Evolutionary conservation across 2,888 invertebrate species (phyloP), one percentile per base, ranked within the genome.

Genomic region (Hydroisotoma schaefferi): DNA sequence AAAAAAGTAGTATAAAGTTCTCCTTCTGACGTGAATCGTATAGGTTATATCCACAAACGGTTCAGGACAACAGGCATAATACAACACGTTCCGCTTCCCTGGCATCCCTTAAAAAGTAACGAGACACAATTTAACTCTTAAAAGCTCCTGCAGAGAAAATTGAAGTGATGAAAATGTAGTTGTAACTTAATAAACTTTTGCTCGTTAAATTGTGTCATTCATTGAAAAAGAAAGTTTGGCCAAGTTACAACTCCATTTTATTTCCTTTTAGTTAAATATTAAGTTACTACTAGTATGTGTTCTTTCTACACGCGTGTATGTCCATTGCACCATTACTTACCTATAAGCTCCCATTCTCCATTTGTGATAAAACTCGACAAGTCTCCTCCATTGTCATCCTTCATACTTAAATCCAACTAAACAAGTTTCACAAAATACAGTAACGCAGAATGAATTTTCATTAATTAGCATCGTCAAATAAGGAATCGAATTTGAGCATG

Each of bases 281-380:
- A n/a, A n/a, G n/a, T n/a, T n/a, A n/a, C n/a, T n/a, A n/a, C n/a
- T n/a, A n/a, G n/a, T n/a, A n/a, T n/a, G n/a, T n/a, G n/a, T n/a
- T n/a, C n/a, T n/a, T n/a, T n/a, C n/a, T n/a, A n/a, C n/a, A n/a
- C n/a, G n/a, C n/a, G n/a, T n/a, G n/a, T n/a, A n/a, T n/a, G n/a
- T n/a, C n/a, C n/a, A n/a, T n/a, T n/a, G n/a, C n/a, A n/a, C n/a
- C n/a, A n/a, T n/a, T n/a, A 2, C 87, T 86, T 81, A 94, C 97
- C 95, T 82, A 98, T 87, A 77, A 99, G 85, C 81, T 95, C 93
- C 97, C 98, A 99, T 82, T 99, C 99, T 76, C 98, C 99, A 78
- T 98, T 99, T 75, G 91, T 90, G 78, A 98, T 95, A 84, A 97
- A 99, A 82, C 91, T 93, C 75, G 92, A 88, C 75, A 92, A 85